Base-by-base conservation (phyloP, 2,888 invertebrate genomes). In the Norana najaformis region DNA sequence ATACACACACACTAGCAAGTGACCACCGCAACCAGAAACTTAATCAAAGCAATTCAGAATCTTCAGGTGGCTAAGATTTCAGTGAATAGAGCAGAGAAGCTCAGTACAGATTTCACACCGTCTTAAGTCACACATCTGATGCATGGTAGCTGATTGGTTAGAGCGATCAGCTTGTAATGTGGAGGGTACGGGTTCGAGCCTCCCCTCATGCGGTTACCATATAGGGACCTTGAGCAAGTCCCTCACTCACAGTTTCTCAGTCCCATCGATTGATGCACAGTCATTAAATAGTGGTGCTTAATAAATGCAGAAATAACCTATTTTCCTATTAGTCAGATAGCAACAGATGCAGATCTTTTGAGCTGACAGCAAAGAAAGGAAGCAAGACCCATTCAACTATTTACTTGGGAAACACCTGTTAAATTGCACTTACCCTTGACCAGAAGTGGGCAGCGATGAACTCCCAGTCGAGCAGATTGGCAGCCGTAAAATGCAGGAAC, bases 401-500 rank as follows among this genome's bases (percentile, higher is more conserved):
- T 69, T n/a, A 69, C 69, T 69, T n/a, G 8, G n/a, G n/a, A 69
- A 69, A 69, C n/a, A 69, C 11, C 69, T 85, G 37, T 85, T 85
- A 36, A 85, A 37, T 35, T 85, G 85, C 18, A 85, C 85, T 85
- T 36, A 85, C 85, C 36, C 85, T 85, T 85, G 85, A 85, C 85
- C 85, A 85, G 85, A 85, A 85, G 37, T 85, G 85, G 23, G 85
- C 37, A 85, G 85, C 85, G 35, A 85, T 85, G 37, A 85, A 85
- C 34, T 85, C 85, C 35, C 85, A 36, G 85, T 85, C 85, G 1
- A 85, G 85, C 85, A 85, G 36, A 85, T 37, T 35, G 37, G 37
- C 85, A 85, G 85, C 85, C 36, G 85, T 85, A 37, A 85, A 85
- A 85, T 85, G 85, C 85, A 85, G 23, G 37, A 85, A 85, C 85